Evolutionary conservation across 2,888 invertebrate species (phyloP).

Genomic region (Anthophora plumipes): DNA sequence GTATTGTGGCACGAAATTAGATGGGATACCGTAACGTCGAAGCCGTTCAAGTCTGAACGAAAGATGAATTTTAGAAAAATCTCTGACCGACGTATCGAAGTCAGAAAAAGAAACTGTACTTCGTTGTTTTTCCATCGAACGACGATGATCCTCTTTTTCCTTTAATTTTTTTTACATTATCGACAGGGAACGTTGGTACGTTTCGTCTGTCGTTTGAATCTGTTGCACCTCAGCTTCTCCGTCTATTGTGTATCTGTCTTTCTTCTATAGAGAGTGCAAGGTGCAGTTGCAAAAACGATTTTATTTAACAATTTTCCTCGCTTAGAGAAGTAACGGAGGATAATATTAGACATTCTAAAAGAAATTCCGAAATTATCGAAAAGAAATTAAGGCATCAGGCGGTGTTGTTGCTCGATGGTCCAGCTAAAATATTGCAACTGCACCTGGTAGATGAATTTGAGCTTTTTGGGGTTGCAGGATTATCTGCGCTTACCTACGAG

Average conservation of each 20-base stretch:
- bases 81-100: background rate
- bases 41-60: conserved; percentile 5
- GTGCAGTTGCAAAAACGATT: background rate
- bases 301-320: background rate
- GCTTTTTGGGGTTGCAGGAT: conserved; percentile 51
- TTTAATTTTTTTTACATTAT: too few relatives aligned
- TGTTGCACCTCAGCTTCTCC: conserved; percentile 83
- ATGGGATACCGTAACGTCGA: background rate
- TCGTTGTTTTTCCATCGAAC: background rate
- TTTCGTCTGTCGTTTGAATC: conserved; percentile 83
- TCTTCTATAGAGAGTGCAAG: conserved; percentile 9
- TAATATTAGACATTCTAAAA: background rate
- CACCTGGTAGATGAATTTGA: conserved; percentile 24
- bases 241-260: conserved; percentile 20
- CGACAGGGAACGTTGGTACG: conserved; percentile 13
- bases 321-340: too few relatives aligned
- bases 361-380: too few relatives aligned
- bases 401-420: too few relatives aligned
- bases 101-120: background rate
- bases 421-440: background rate
- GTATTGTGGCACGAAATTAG: conserved; percentile 32
- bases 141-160: background rate
- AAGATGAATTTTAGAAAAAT: conserved; percentile 2
- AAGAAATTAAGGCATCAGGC: too few relatives aligned
- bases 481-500: conserved; percentile 19